Evolutionary conservation across 2,797 vertebrate genomes (phyloP), one percentile per base, ranked within the genome.

Genomic region (Myotis vivesi): DNA sequence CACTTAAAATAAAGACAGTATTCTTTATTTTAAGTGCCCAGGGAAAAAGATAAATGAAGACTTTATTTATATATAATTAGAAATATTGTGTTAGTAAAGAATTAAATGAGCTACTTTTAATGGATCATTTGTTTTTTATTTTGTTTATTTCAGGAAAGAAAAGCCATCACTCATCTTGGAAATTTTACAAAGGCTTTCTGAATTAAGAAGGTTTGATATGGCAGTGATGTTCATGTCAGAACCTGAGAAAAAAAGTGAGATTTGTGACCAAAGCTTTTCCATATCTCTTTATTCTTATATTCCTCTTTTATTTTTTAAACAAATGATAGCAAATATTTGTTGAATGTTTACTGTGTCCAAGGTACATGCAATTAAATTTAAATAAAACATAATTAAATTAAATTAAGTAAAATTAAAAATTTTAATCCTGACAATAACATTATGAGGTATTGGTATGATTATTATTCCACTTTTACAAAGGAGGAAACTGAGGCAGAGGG

Each of bases 161-260:
- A 93, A 98, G 0, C 98, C 99, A 0, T 96, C 97, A 0, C 95
- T 99, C 72, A 98, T 98, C 7, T 96, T 99, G 97, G 98, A 99
- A 96, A 98, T 99, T 96, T 99, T 99, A 94, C 97, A 97, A 87
- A 99, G 97, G 55, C 98, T 99, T 2, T 98, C 99, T 28, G 98
- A 98, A 53, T 98, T 99, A 92, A 98, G 98, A 96, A 99, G 99
- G 91, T 99, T 99, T 97, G 98, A 99, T 98, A 99, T 99, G 99
- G 99, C 99, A 0, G 98, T 99, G 93, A 99, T 99, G 99, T 99
- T 99, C 98, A 99, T 99, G 99, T 99, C 99, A 3, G 95, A 98
- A 28, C 55, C 98, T 3, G 99, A 99, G 97, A 99, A 98, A 98
- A 99, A 98, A 98, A 98, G 99, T 99, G 97, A 98, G 98, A 98